These are phyloP conservation scores for Thymallus thymallus DNA, from an alignment of 2,113 vertebrate species.

Conservation along the genomic window DNA sequence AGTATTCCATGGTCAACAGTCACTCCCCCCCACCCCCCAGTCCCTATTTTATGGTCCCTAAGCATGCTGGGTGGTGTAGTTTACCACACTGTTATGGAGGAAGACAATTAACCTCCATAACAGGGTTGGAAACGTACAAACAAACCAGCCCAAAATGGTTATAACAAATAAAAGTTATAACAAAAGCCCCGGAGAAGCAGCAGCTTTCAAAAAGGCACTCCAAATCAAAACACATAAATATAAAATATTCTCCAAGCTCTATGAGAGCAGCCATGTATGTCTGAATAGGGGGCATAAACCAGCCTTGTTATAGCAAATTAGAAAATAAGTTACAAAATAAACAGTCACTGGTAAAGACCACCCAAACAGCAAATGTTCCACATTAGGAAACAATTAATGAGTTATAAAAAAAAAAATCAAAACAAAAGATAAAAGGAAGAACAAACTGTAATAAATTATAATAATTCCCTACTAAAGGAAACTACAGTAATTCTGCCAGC, in stretches of 20 bases:
- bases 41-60: conserved; percentile 8
- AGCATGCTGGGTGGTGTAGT: conserved; percentile 45
- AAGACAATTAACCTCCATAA: conserved; percentile 13
- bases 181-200: conserved; percentile 84
- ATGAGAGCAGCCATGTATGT: conserved; percentile 87
- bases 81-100: conserved; percentile 57
- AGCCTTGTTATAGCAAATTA: conserved; percentile 76
- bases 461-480: conserved; percentile 76
- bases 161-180: conserved; percentile 21
- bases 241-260: conserved; percentile 83
- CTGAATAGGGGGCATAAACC: conserved; percentile 82
- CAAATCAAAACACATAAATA: conserved; percentile 86
- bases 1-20: conserved; percentile 64
- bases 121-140: conserved; percentile 11
- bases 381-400: conserved; percentile 64
- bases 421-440: conserved; percentile 71
- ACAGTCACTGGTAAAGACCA: conserved; percentile 82
- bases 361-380: conserved; percentile 79
- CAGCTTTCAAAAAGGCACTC: conserved; percentile 98
- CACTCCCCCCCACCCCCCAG: conserved; percentile 1
- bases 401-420: conserved; percentile 61
- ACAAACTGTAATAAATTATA: conserved; percentile 79
- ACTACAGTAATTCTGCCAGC: conserved; percentile 55
- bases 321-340: conserved; percentile 53
- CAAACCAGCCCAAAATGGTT: conserved; percentile 17